Base-by-base conservation (phyloP, 2,113 vertebrate genomes). In the Ammodytes dubius region DNA sequence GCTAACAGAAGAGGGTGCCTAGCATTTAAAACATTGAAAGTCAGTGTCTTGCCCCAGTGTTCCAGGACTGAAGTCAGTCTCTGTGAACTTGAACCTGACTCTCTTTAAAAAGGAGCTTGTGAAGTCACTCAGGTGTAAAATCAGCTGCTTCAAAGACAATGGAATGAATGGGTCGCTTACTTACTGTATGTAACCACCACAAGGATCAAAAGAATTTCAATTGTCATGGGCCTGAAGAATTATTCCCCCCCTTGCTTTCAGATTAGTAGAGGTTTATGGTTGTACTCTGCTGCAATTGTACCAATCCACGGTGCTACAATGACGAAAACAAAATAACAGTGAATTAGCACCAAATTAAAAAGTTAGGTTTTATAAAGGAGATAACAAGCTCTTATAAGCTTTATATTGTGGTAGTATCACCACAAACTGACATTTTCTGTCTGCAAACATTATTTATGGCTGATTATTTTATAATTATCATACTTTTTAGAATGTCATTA, bases 1-100 rank as follows among this genome's bases (percentile, higher is more conserved):
- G 40, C 17, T 42, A 14, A 39, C 27, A 57, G 52, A 74, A n/a
- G 56, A 77, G 19, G 43, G 47, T 56, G 60, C 3, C 40, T 17
- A 53, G 27, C 17, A 58, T 64, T 79, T 70, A 65, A 67, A 61
- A 57, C 11, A 80, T 46, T n/a, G 40, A 70, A 50, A 60, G 68
- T 19, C 47, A 19, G 11, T 10, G 1, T 45, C 10, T 43, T 40
- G n/a, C 49, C 49, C 27, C 9, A 3, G 19, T 27, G 64, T 61
- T 56, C 53, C 70, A 12, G 37, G 59, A 75, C 37, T 14, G 47
- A 12, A 17, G 58, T 43, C 43, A 19, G 70, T 9, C 40, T 17
- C 11, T 46, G 63, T 71, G 40, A 68, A 73, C 70, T 54, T 35
- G 50, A 50, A 59, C 12, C 52, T 7, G 6, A 39, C n/a, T 45